Evolutionary conservation across 2,888 invertebrate species (phyloP).

Genomic region (Acanthopleura granulata): DNA sequence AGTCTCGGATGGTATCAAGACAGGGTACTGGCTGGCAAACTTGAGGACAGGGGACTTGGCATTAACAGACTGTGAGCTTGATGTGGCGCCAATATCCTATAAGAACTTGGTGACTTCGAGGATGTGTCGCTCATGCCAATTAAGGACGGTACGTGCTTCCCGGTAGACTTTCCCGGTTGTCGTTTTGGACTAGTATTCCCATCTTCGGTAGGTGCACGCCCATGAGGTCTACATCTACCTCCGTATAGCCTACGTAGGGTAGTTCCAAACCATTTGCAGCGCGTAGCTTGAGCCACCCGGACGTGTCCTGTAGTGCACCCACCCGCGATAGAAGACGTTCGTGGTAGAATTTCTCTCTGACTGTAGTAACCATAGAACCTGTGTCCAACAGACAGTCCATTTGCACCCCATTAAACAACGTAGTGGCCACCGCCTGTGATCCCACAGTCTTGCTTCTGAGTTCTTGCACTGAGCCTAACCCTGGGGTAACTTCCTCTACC

Average conservation of each 20-base stretch:
- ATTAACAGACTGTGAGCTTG: background rate
- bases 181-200: background rate
- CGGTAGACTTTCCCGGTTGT: background rate
- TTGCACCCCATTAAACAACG: conserved; percentile 15
- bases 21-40: background rate
- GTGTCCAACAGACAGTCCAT: conserved; percentile 27
- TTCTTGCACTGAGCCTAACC: background rate
- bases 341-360: too few species aligned
- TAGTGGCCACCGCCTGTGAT: background rate
- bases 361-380: conserved; percentile 23
- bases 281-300: conserved; percentile 14
- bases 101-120: background rate
- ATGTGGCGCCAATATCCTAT: background rate
- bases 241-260: conserved; percentile 29
- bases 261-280: conserved; percentile 25
- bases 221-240: conserved; percentile 24
- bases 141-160: background rate
- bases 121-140: background rate
- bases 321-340: background rate
- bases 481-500: background rate
- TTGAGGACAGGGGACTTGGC: background rate
- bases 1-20: background rate
- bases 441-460: background rate
- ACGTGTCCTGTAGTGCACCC: background rate
- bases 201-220: background rate